Percentiles rank a stretch among this genome's conserved stretches.
These are phyloP conservation scores for Anser brachyrhynchus DNA, from an alignment of 2,113 vertebrate species.

Conservation along the genomic window DNA sequence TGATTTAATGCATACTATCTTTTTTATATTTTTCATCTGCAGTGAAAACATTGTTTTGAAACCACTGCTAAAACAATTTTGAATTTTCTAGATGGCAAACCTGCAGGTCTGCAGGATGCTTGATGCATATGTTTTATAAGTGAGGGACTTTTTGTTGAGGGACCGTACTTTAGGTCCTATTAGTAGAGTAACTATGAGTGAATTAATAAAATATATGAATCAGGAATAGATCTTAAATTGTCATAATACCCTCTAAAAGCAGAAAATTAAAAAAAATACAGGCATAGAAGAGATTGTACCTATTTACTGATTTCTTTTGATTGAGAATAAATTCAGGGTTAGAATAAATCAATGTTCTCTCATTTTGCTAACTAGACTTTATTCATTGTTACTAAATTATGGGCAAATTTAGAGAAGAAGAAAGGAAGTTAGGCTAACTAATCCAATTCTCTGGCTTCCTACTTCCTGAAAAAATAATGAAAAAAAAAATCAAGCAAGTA, in stretches of 20 bases:
- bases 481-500: neutral
- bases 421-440: neutral
- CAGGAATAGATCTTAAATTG: neutral
- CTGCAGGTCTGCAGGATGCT: neutral
- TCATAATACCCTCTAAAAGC: neutral
- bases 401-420: neutral
- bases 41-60: neutral
- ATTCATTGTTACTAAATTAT: neutral
- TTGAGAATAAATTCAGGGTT: neutral
- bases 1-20: accelerated
- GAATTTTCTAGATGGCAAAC: neutral
- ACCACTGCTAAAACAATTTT: neutral
- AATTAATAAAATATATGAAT: neutral
- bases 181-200: neutral
- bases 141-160: neutral
- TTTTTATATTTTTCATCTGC: neutral
- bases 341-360: neutral
- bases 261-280: neutral
- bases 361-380: neutral
- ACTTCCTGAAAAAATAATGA: neutral
- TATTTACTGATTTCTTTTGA: neutral
- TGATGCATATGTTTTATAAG: neutral
- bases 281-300: neutral
- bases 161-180: neutral
- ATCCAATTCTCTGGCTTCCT: neutral